Evolutionary conservation across 2,797 vertebrate genomes (phyloP), one percentile per base, ranked within the genome.

Genomic region (Macropodus opercularis): DNA sequence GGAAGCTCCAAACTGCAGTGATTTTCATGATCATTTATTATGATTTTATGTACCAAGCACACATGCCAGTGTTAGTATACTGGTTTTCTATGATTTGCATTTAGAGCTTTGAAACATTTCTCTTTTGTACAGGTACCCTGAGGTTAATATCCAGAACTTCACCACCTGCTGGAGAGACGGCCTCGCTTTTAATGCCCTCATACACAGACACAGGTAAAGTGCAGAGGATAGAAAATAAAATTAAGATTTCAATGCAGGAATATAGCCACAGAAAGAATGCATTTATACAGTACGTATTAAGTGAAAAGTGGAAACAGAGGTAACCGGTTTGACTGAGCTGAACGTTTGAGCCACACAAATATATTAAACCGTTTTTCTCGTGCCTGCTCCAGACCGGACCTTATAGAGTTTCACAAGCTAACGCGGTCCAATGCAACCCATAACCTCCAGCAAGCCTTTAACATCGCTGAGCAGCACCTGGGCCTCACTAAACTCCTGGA

Each of bases 111-210:
- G 41, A 43, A 40, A 32, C 0, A 12, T 58, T 11, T 42, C 5
- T 55, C 12, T 3, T 1, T 54, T 7, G 21, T 53, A 0, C 83
- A 97, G 95, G 58, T 97, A 97, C 78, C 86, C 96, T 1, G 95
- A 95, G 69, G 95, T 98, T n/a, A 97, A 95, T 87, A 97, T 98
- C 84, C 95, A 97, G 86, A 98, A 98, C 89, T 98, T 98, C 82
- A 98, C 96, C 81, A 96, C 94, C 80, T 98, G 96, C 85, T 98
- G 97, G 97, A 91, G 94, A 75, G 96, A 98, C 0, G 96, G 96
- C 3, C 85, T 98, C 55, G 97, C 97, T 64, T 98, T 98, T 81
- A 98, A 96, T 1, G 96, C 97, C 1, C 96, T 98, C 72, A 98
- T 98, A 73, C 97, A 98, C 89, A 90, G 91, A 82, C 97, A 98